Evolutionary conservation across 2,113 vertebrate species (phyloP), one percentile per base, ranked within the genome.

Genomic region (Sylvilagus bachmani): DNA sequence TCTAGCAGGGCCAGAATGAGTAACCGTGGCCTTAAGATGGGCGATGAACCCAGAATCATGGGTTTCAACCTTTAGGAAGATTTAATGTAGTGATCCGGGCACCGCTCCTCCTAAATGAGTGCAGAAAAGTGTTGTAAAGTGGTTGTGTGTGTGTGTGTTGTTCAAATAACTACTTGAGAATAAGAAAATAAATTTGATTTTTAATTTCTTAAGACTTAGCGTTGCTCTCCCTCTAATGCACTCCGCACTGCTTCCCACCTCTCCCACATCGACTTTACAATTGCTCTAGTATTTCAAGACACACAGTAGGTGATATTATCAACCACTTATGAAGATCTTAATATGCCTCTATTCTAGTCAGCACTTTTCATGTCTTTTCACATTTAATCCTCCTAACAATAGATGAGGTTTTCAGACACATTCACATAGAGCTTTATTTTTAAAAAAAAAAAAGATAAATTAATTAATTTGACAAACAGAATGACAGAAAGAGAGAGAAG

Each of bases 161-260:
- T 31, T 96, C 29, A 55, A 55, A 6, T 33, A 16, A 78, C 61
- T 94, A 58, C n/a, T 77, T 77, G 31, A 84, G 38, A 94, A 83
- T 74, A 78, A 91, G 80, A 91, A 81, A 67, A 64, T 33, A 83
- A 31, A 61, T 77, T 58, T 13, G 29, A 64, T 79, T 51, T 91
- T 88, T 79, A 82, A 29, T 88, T 93, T 3, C 31, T 13, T 16
- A 31, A 74, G 16, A 89, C 17, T 4, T 29, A 91, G 25, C 6
- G 12, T 12, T 51, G 49, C n/a, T 75, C 13, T 74, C 5, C 19
- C 0, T 22, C 5, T 27, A 86, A 4, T 12, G 6, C 17, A 66
- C 19, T 70, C 22, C 69, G 53, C 64, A 58, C 24, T 66, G 38
- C 38, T 71, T 86, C 10, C n/a, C 6, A 93, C 38, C 55, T 78